Evolutionary conservation across 2,888 invertebrate species (phyloP).

Genomic region (Andrena hattorfiana): DNA sequence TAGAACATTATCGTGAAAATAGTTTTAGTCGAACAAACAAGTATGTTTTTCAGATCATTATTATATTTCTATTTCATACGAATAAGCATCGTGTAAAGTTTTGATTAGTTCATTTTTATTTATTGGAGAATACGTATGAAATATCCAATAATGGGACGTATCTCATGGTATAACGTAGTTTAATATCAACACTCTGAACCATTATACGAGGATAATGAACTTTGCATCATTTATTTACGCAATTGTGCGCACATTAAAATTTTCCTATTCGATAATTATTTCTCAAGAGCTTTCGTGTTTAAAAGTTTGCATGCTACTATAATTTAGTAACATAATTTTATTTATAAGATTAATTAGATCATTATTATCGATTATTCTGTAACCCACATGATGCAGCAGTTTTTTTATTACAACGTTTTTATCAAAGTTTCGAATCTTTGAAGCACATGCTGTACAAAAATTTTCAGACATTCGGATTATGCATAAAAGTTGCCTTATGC

Average conservation of each 20-base stretch:
- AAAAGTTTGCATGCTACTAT: slow-evolving; percentile 13
- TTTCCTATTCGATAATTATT: neutral
- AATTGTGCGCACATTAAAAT: neutral
- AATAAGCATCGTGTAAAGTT: neutral
- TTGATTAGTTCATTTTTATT: slow-evolving; percentile 7
- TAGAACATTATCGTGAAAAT: neutral
- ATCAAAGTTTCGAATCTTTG: slow-evolving; percentile 57
- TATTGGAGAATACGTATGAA: slow-evolving; percentile 41
- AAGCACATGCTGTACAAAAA: slow-evolving; percentile 70
- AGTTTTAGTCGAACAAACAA: neutral
- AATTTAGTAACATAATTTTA: slow-evolving; percentile 5
- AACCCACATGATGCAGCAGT: neutral
- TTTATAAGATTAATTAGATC: slow-evolving; percentile 7
- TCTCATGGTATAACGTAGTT: slow-evolving; percentile 16
- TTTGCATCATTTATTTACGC: neutral
- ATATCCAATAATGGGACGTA: slow-evolving; percentile 46
- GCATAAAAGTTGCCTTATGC: neutral
- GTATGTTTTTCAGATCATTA: neutral
- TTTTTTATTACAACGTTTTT: slow-evolving; percentile 12
- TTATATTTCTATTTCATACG: neutral
- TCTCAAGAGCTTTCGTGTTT: neutral
- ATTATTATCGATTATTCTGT: neutral
- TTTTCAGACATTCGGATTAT: slow-evolving; percentile 28
- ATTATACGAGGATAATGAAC: neutral
- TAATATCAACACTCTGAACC: neutral